Base-by-base conservation (phyloP, 2,113 vertebrate genomes). In the Callipepla californica region DNA sequence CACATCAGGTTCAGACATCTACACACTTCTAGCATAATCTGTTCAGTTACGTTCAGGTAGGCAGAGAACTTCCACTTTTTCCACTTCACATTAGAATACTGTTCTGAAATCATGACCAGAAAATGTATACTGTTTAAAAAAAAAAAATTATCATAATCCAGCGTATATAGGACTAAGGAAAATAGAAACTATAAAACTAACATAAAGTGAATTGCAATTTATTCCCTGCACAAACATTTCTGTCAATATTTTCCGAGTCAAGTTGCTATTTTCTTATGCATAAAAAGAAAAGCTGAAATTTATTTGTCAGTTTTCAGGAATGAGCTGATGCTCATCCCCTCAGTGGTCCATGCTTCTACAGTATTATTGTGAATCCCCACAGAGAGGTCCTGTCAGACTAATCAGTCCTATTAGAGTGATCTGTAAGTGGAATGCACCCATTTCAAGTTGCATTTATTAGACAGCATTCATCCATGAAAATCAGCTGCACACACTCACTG, bases 301-400 rank as follows among this genome's bases (percentile, higher is more conserved):
- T 74, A 30, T 57, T 70, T 72, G 30, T 4, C 19, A 51, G 8
- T 73, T 86, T 62, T 40, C 53, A 40, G 51, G 53, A 57, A 32
- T 0, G 0, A 38, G 32, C 0, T 75, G 42, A 58, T 69, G 63
- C 36, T 20, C 16, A 23, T 9, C 16, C 28, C 17, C 2, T 0
- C 16, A 25, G 69, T 42, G 21, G 63, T 16, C n/a, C 51, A 45
- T 20, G 34, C 32, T 34, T 17, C 11, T 13, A 34, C 68, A 38
- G 18, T 20, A 8, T 61, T 34, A 34, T 25, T 23, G 17, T 9
- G 18, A 42, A 66, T 21, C 36, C 26, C 67, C 53, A 17, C 30
- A 53, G 36, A 53, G 36, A 32, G 8, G 13, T 44, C 38, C 53
- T 51, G 40, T 36, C 55, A 69, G 48, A 63, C 9, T 28, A 61